These are phyloP conservation scores for Dasysyrphus albostriatus DNA, from an alignment of 2,888 invertebrate species.

Conservation along the genomic window DNA sequence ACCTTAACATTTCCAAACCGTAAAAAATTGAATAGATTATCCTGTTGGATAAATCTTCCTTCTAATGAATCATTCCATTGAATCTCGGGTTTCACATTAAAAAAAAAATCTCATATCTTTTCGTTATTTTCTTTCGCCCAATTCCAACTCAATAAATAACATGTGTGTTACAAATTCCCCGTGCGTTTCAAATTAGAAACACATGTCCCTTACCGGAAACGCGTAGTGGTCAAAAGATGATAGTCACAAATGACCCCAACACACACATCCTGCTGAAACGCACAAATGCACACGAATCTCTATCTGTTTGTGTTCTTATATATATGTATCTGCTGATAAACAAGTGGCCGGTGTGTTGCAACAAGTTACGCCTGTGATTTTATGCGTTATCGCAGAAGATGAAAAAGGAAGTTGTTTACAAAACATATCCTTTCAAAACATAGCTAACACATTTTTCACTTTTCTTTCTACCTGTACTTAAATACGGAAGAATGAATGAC, in stretches of 20 bases:
- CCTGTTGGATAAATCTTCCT: slow-evolving; percentile 46
- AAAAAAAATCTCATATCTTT: slow-evolving; percentile 47
- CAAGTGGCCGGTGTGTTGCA: slow-evolving; percentile 68
- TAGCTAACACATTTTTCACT: slow-evolving; percentile 7
- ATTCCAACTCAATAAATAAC: slow-evolving; percentile 23
- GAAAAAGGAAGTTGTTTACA: slow-evolving; percentile 66
- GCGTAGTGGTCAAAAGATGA: slow-evolving; percentile 66
- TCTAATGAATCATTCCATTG: slow-evolving; percentile 52
- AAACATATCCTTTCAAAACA: slow-evolving; percentile 64
- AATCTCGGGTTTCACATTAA: slow-evolving; percentile 68
- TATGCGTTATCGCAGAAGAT: slow-evolving; percentile 20
- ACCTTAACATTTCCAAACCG: slow-evolving; percentile 18
- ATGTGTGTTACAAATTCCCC: slow-evolving; percentile 75
- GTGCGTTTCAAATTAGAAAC: slow-evolving; percentile 74
- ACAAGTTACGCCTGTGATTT: slow-evolving; percentile 70
- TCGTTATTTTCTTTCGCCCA: not conserved
- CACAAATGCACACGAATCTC: slow-evolving; percentile 4
- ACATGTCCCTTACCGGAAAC: slow-evolving; percentile 73
- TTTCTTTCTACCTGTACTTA: slow-evolving; percentile 50
- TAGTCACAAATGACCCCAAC: slow-evolving; percentile 72
- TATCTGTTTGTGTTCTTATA: not conserved
- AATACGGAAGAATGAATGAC: slow-evolving; percentile 43
- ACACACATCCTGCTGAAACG: slow-evolving; percentile 48
- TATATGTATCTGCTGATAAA: slow-evolving; percentile 13
- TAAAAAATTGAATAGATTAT: slow-evolving; percentile 61